A percentile compares a stretch with the other conserved stretches of the same genome.
Conservation (phyloP, 2,113 vertebrate species). For the Burhinus oedicnemus region DNA sequence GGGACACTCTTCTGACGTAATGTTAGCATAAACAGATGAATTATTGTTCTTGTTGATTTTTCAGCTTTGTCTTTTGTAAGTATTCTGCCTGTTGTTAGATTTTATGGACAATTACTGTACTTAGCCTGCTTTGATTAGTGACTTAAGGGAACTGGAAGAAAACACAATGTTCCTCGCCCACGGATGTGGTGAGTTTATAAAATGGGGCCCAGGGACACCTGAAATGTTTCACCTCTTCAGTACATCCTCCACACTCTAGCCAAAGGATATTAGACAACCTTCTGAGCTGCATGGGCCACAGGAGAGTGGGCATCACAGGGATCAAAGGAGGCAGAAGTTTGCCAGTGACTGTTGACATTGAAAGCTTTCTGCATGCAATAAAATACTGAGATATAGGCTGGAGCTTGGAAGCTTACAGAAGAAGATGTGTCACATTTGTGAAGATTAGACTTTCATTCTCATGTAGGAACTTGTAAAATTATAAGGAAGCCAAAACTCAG, state of each 20-base stretch:
- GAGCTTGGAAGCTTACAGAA: not conserved
- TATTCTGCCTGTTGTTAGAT: not conserved
- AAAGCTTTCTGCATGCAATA: not conserved
- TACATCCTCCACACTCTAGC: not conserved
- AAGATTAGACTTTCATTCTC: not conserved
- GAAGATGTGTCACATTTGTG: not conserved
- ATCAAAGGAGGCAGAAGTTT: not conserved
- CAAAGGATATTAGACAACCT: not conserved
- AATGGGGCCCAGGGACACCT: not conserved
- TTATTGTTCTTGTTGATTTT: not conserved
- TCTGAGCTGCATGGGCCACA: not conserved
- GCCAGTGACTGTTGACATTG: not conserved
- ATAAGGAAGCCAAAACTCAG: not conserved
- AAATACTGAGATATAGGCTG: not conserved
- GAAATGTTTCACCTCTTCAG: not conserved
- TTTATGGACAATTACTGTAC: not conserved
- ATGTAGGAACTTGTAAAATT: not conserved
- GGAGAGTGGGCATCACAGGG: not conserved
- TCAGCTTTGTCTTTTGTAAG: not conserved
- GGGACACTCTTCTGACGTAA: accelerated
- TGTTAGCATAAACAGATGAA: not conserved
- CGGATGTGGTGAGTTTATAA: not conserved
- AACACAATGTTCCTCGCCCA: accelerated
- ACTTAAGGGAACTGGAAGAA: not conserved
- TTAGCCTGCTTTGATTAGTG: not conserved